Conservation (phyloP, 1,140 invertebrate species). For the Polypedilum pembai region DNA sequence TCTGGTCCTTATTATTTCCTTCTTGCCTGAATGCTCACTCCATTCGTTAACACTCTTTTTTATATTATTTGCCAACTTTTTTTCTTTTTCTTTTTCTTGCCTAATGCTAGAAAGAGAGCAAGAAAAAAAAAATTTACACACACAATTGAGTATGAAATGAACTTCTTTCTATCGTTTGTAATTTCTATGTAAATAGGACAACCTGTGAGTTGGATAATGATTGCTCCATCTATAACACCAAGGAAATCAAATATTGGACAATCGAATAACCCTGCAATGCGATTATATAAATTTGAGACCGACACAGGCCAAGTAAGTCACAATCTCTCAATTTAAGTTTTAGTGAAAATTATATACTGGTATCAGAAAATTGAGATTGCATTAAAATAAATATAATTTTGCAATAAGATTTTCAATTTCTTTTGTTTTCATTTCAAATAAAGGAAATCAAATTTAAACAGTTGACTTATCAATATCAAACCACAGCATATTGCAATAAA, state of each 20-base stretch:
- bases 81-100: too few relatives aligned
- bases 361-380: too few relatives aligned
- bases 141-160: too few relatives aligned
- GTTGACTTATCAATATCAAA: too few relatives aligned
- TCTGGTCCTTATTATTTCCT: not conserved
- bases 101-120: too few relatives aligned
- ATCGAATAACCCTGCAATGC: constrained; percentile 78
- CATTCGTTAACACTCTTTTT: constrained; percentile 13
- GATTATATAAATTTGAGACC: constrained; percentile 82
- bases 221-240: constrained; percentile 80
- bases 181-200: constrained; percentile 49
- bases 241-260: constrained; percentile 56
- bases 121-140: too few relatives aligned
- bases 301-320: constrained; percentile 63
- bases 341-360: too few relatives aligned
- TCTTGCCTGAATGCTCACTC: not conserved
- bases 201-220: constrained; percentile 74
- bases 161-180: not conserved
- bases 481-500: too few relatives aligned
- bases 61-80: not conserved
- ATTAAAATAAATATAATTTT: too few relatives aligned
- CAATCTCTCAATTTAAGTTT: not conserved
- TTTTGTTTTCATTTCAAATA: too few relatives aligned
- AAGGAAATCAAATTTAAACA: too few relatives aligned
- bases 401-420: too few relatives aligned